These are phyloP conservation scores for Ypsolopha sequella DNA, from an alignment of 2,888 invertebrate genomes.

Conservation along the genomic window DNA sequence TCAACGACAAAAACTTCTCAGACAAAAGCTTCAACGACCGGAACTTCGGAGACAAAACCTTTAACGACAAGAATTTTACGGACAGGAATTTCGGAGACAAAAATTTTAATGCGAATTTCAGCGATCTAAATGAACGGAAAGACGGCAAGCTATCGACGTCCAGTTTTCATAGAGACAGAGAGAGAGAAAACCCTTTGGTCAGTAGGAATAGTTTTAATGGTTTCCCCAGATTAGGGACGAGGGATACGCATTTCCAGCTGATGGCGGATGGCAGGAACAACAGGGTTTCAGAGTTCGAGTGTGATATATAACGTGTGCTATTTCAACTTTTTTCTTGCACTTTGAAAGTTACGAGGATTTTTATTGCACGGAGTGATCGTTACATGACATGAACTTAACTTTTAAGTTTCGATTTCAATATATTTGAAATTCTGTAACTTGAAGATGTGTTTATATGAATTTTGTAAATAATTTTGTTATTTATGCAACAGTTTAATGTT, in stretches of 20 bases:
- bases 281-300: slow-evolving; percentile 75
- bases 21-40: slow-evolving; percentile 6
- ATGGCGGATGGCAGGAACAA: slow-evolving; percentile 62
- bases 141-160: slow-evolving; percentile 61
- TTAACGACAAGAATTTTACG: slow-evolving; percentile 5
- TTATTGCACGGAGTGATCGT: no score
- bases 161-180: slow-evolving; percentile 51
- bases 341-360: no score
- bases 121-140: slow-evolving; percentile 41
- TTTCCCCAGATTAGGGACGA: slow-evolving; percentile 51
- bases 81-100: slow-evolving; percentile 23
- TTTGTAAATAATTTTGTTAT: slow-evolving; percentile 51
- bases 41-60: slow-evolving; percentile 33
- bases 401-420: slow-evolving; percentile 32
- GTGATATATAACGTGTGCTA: slow-evolving; percentile 58
- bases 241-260: slow-evolving; percentile 55
- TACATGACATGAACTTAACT: slow-evolving; percentile 8
- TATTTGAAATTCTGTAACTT: slow-evolving; percentile 28
- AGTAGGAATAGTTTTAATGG: slow-evolving; percentile 65
- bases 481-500: slow-evolving; percentile 16
- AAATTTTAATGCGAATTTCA: slow-evolving; percentile 29
- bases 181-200: slow-evolving; percentile 48
- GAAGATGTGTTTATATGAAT: slow-evolving; percentile 23
- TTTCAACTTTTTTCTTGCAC: not conserved
- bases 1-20: slow-evolving; percentile 28